phyloP scores from a whole-genome alignment of 2,797 vertebrate species.

The Ptychobarbus kaznakovi region DNA sequence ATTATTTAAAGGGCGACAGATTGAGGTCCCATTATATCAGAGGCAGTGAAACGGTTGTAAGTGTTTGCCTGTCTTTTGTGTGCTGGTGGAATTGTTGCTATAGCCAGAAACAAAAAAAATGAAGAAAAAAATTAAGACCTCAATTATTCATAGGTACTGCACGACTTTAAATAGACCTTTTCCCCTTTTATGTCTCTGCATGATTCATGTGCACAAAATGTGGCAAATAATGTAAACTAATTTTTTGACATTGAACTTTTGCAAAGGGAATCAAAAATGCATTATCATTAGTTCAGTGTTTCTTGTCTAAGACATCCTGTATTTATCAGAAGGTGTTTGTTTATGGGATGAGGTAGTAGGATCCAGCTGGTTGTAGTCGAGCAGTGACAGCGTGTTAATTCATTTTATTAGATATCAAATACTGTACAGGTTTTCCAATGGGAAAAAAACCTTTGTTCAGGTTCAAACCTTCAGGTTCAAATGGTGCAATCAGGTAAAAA shows the following conservation, averaged over 20 bases:
- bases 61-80: not conserved
- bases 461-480: not conserved
- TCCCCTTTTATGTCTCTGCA: not conserved
- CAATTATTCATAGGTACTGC: not conserved
- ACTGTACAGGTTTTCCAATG: not conserved
- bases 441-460: not conserved
- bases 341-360: not conserved
- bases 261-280: not conserved
- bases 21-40: not conserved
- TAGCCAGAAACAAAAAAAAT: not conserved
- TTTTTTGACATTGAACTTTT: not conserved
- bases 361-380: not conserved
- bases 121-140: not conserved
- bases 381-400: not conserved
- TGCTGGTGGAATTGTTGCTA: not conserved
- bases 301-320: not conserved
- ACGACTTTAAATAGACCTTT: not conserved
- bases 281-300: not conserved
- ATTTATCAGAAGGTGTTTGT: not conserved
- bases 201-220: not conserved
- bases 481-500: constrained; percentile 3
- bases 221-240: not conserved
- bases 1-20: not conserved
- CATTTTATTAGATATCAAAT: not conserved
- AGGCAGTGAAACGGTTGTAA: not conserved